A percentile compares a stretch with the other conserved stretches of the same genome.
Conservation (phyloP, 2,888 invertebrate species). For the Drosophila mettleri region DNA sequence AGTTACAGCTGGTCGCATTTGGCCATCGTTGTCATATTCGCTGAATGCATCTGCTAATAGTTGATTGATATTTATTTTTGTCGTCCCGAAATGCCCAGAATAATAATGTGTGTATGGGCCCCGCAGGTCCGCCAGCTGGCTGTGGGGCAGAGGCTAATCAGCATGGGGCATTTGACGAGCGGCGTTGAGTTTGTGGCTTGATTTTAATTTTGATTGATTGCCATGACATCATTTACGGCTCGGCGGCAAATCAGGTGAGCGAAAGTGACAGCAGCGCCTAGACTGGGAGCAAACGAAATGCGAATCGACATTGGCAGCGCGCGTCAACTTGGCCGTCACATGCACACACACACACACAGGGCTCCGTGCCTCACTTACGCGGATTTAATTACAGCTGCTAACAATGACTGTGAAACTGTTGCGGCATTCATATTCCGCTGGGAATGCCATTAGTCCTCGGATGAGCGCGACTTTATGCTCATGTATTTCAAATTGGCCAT, state of each 20-base stretch:
- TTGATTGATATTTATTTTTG: constrained; percentile 31
- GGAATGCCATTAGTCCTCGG: constrained; percentile 3
- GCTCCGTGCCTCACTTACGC: no score
- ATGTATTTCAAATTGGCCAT: constrained; percentile 27
- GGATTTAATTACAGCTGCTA: constrained; percentile 32
- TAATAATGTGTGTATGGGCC: constrained; percentile 17
- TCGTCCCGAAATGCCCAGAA: constrained; percentile 3
- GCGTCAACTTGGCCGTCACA: constrained; percentile 11
- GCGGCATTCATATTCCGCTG: constrained; percentile 5
- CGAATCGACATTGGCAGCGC: constrained; percentile 15
- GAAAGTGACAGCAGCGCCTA: constrained; percentile 14
- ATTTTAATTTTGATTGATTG: constrained; percentile 77
- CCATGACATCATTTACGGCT: constrained; percentile 30
- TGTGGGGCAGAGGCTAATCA: constrained; percentile 21
- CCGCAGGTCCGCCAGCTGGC: no score
- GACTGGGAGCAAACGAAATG: constrained; percentile 12
- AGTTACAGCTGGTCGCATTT: background rate
- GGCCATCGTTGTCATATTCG: background rate
- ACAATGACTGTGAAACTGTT: constrained; percentile 16
- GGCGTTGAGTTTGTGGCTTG: constrained; percentile 44
- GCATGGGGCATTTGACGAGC: constrained; percentile 46
- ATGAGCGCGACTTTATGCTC: constrained; percentile 7
- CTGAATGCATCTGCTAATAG: background rate
- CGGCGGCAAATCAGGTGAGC: constrained; percentile 12
- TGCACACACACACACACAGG: background rate